Percentiles rank a stretch among this genome's conserved stretches.
phyloP scores from a whole-genome alignment of 2,113 vertebrate genomes.

The Vulpes ferrilata region DNA sequence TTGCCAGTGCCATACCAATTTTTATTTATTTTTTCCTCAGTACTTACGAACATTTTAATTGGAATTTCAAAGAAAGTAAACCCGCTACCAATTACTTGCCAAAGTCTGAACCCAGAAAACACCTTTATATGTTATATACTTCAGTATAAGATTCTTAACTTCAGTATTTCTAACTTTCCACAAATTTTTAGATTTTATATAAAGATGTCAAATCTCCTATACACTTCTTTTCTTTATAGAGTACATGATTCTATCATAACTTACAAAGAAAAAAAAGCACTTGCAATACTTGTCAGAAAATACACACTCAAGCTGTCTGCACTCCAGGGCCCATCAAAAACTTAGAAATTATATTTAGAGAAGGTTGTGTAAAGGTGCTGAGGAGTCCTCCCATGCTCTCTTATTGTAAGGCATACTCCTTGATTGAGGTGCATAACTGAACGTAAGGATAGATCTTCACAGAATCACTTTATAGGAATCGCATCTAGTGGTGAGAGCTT shows the following conservation, averaged over 20 bases:
- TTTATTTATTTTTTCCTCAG: constrained; percentile 49
- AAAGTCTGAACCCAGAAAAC: not conserved
- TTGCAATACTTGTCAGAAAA: constrained; percentile 44
- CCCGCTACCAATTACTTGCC: not conserved
- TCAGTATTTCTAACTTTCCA: not conserved
- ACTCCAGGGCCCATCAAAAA: not conserved
- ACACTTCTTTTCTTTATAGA: constrained; percentile 21
- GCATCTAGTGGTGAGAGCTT: not conserved
- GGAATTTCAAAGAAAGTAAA: constrained; percentile 48
- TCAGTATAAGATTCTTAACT: not conserved
- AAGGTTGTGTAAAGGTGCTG: not conserved
- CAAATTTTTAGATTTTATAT: constrained; percentile 35
- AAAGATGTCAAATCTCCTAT: constrained; percentile 56
- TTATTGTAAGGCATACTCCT: not conserved
- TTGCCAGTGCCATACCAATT: not conserved
- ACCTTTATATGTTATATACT: not conserved
- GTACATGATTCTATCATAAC: constrained; percentile 27
- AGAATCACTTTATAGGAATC: not conserved
- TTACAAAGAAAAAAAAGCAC: not conserved
- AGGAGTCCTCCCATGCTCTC: not conserved
- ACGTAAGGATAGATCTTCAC: not conserved
- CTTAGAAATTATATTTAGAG: not conserved
- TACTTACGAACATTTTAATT: constrained; percentile 44
- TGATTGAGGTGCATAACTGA: not conserved
- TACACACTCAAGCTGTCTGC: constrained; percentile 18